Evolutionary conservation across 2,888 invertebrate species (phyloP).

Genomic region (Corbicula japonica): DNA sequence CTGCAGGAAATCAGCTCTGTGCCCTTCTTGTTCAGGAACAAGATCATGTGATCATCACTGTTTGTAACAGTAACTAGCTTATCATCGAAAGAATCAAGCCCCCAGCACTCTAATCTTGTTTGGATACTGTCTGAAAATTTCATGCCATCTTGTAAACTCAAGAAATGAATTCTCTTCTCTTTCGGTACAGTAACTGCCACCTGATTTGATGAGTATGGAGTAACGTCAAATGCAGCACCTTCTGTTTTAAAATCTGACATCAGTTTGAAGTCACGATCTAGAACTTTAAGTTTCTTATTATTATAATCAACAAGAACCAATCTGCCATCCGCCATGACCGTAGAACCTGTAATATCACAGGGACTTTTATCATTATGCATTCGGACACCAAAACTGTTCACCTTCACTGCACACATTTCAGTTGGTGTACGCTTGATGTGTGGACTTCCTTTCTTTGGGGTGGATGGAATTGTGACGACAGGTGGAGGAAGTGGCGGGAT

Average conservation of each 20-base stretch:
- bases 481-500: conserved; percentile 64
- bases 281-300: conserved; percentile 65
- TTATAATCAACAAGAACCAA: conserved; percentile 63
- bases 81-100: conserved; percentile 55
- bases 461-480: conserved; percentile 54
- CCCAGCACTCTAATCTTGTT: conserved; percentile 64
- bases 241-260: conserved; percentile 65
- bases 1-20: conserved; percentile 60
- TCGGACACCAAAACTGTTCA: conserved; percentile 56
- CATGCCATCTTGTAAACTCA: conserved; percentile 65
- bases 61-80: conserved; percentile 65
- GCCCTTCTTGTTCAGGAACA: conserved; percentile 60
- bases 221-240: conserved; percentile 57
- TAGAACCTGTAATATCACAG: conserved; percentile 64
- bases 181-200: conserved; percentile 62
- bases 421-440: conserved; percentile 19
- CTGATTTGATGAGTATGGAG: conserved; percentile 37
- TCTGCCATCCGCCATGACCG: conserved; percentile 61
- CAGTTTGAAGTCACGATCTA: conserved; percentile 56
- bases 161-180: conserved; percentile 62
- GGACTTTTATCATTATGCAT: conserved; percentile 66
- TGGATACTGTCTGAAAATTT: conserved; percentile 58
- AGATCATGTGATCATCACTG: conserved; percentile 64
- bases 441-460: conserved; percentile 47
- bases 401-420: conserved; percentile 59